A percentile compares a stretch with the other conserved stretches of the same genome.
These are phyloP conservation scores for Xanthorhoe designata DNA, from an alignment of 2,888 invertebrate genomes.

Conservation along the genomic window DNA sequence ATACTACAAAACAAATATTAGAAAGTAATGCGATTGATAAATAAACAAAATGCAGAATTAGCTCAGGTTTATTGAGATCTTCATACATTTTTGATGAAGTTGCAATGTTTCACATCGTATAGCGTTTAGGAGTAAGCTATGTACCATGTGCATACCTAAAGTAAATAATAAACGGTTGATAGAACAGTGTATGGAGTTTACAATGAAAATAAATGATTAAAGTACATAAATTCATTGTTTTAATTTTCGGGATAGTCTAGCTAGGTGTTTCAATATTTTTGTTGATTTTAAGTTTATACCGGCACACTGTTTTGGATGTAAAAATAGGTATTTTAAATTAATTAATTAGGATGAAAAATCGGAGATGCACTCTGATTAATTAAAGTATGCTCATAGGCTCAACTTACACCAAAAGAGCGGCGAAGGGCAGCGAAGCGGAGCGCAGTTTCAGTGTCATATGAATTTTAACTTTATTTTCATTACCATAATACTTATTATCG, in stretches of 20 bases:
- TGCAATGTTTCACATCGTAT: slow-evolving; percentile 52
- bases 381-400: no score
- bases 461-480: no score
- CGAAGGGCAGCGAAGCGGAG: no score
- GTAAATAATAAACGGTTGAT: slow-evolving; percentile 80
- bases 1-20: neutral
- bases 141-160: slow-evolving; percentile 68
- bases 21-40: neutral
- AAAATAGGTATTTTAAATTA: no score
- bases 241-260: slow-evolving; percentile 14
- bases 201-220: slow-evolving; percentile 82
- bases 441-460: no score
- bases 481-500: no score
- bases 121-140: slow-evolving; percentile 60
- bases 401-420: no score
- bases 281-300: no score
- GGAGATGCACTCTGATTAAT: no score
- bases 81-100: neutral
- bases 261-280: no score
- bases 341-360: no score
- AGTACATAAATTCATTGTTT: slow-evolving; percentile 46
- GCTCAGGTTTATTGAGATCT: neutral
- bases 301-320: no score
- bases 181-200: slow-evolving; percentile 83
- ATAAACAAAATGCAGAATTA: neutral